phyloP scores from a whole-genome alignment of 2,113 vertebrate species.

The Athene cunicularia region DNA sequence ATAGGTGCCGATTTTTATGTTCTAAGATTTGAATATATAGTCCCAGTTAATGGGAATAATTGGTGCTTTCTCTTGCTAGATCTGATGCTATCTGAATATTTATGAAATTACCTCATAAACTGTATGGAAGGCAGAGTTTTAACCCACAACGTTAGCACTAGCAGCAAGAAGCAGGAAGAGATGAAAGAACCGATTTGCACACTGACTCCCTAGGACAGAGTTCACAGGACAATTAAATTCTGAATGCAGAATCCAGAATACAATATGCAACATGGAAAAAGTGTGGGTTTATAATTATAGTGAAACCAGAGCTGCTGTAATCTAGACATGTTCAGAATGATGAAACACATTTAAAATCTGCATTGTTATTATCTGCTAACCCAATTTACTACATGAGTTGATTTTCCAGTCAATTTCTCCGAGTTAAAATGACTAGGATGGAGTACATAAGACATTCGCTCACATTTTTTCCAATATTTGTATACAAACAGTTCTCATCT shows the following conservation, averaged over 20 bases:
- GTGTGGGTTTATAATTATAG: neutral
- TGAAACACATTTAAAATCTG: constrained; percentile 9
- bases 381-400: neutral
- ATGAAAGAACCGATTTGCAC: neutral
- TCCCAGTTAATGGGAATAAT: neutral
- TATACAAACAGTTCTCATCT: neutral
- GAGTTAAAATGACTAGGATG: neutral
- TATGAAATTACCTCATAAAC: neutral
- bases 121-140: neutral
- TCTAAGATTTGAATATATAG: neutral
- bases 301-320: neutral
- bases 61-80: neutral
- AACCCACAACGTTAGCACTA: neutral
- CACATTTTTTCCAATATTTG: neutral
- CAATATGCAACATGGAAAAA: neutral
- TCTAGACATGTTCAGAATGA: constrained; percentile 11
- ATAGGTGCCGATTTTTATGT: neutral
- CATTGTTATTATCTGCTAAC: constrained; percentile 38
- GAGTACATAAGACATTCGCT: neutral
- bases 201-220: neutral
- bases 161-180: neutral
- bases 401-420: constrained; percentile 63
- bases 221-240: neutral
- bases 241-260: neutral
- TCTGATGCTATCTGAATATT: neutral